phyloP scores from a whole-genome alignment of 2,888 invertebrate genomes.

The Phortica okadai region DNA sequence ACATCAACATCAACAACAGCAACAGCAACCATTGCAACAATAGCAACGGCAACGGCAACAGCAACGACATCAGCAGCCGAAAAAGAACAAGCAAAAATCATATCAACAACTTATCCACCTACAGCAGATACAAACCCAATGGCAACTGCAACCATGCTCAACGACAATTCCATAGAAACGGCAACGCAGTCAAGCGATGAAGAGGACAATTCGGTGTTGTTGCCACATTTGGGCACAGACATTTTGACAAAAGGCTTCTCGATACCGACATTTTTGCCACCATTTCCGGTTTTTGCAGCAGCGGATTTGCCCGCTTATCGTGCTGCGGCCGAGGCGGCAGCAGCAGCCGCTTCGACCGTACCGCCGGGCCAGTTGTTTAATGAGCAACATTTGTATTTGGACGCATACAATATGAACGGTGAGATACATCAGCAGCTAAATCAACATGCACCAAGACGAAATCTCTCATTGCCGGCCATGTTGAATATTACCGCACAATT shows the following conservation, averaged over 20 bases:
- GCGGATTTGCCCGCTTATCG: conserved; percentile 57
- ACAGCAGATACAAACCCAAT: conserved; percentile 33
- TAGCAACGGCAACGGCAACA: conserved; percentile 49
- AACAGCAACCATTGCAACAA: conserved; percentile 36
- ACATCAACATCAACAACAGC: conserved; percentile 29
- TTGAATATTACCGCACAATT: conserved; percentile 94
- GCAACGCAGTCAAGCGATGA: conserved; percentile 2
- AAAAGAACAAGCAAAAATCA: conserved; percentile 49
- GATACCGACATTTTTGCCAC: conserved; percentile 72
- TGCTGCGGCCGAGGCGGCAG: conserved; percentile 49
- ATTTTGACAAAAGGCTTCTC: conserved; percentile 73
- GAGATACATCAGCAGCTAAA: conserved; percentile 44
- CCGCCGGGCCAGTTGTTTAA: conserved; percentile 60
- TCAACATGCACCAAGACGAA: conserved; percentile 53
- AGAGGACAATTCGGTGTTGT: conserved; percentile 32
- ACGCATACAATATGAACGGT: conserved; percentile 52
- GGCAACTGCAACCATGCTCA: not conserved
- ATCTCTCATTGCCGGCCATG: conserved; percentile 67
- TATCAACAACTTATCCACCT: conserved; percentile 62
- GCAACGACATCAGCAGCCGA: conserved; percentile 37
- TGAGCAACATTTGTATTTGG: conserved; percentile 70
- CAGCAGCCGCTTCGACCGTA: conserved; percentile 51
- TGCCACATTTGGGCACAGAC: conserved; percentile 62
- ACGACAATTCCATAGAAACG: not conserved
- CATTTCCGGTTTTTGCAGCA: conserved; percentile 71